phyloP scores from a whole-genome alignment of 1,140 invertebrate species.

The Musca vetustissima region DNA sequence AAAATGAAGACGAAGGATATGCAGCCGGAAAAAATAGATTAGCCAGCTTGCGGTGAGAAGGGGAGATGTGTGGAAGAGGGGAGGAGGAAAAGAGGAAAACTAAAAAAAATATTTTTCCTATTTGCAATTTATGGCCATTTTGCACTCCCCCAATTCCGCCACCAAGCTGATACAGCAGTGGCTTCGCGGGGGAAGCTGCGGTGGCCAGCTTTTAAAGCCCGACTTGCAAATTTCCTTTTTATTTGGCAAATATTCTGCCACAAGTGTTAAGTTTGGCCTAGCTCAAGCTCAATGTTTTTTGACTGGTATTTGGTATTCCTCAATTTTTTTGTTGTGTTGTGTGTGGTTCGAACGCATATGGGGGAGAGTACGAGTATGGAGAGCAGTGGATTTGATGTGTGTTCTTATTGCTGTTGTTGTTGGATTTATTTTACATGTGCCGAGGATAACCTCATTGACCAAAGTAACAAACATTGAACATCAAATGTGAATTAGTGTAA shows the following conservation, averaged over 20 bases:
- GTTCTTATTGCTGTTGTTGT: not conserved
- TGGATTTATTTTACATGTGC: slow-evolving; percentile 9
- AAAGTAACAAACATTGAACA: slow-evolving; percentile 24
- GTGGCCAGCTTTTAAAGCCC: too few species aligned
- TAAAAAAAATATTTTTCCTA: not conserved
- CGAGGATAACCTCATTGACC: slow-evolving; percentile 23
- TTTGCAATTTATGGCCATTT: not conserved
- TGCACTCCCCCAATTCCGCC: slow-evolving; percentile 3
- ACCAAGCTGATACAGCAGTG: too few species aligned
- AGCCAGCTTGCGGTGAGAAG: not conserved
- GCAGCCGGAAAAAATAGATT: slow-evolving; percentile 23
- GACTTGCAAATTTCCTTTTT: too few species aligned
- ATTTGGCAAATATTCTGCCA: not conserved
- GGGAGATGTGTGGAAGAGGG: too few species aligned
- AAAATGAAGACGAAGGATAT: not conserved
- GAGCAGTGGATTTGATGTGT: too few species aligned
- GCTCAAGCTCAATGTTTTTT: not conserved
- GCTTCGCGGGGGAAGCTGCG: too few species aligned
- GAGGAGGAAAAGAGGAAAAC: too few species aligned
- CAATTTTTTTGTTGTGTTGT: too few species aligned
- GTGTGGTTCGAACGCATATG: not conserved
- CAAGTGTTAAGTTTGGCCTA: not conserved
- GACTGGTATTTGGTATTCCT: not conserved
- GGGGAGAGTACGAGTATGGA: not conserved
- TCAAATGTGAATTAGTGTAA: slow-evolving; percentile 23